phyloP scores from a whole-genome alignment of 2,888 invertebrate genomes.

The Melanotus villosus region DNA sequence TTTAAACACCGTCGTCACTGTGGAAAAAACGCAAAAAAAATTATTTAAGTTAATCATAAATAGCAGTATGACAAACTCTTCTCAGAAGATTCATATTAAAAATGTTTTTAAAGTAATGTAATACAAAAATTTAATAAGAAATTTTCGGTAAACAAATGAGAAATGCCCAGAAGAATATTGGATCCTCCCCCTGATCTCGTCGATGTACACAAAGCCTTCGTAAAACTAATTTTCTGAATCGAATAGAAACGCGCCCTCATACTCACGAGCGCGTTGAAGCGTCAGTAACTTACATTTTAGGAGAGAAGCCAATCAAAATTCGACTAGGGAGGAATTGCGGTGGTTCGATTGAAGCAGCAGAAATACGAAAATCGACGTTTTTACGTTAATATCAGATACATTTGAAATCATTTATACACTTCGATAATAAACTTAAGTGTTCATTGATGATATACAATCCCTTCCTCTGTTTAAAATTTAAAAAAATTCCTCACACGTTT shows the following conservation, averaged over 20 bases:
- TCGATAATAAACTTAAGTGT: no score
- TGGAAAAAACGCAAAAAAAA: no score
- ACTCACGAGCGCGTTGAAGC: neutral
- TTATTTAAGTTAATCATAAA: no score
- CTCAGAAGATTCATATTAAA: no score
- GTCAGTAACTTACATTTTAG: neutral
- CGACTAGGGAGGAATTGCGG: neutral
- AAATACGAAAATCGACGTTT: neutral
- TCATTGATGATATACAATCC: no score
- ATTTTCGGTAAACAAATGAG: neutral
- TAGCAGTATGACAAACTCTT: no score
- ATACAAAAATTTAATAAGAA: neutral
- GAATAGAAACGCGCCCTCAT: neutral
- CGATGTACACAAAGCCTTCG: slow-evolving; percentile 3
- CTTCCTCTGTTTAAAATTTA: no score
- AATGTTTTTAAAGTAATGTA: no score
- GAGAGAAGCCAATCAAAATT: slow-evolving; percentile 1
- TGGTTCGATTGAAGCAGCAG: neutral
- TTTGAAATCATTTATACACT: no score
- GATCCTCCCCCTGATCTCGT: neutral
- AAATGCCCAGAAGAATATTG: slow-evolving; percentile 1
- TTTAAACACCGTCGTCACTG: no score
- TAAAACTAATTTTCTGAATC: slow-evolving; percentile 11
- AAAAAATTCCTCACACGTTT: neutral
- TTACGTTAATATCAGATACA: neutral